Percentiles rank a stretch among this genome's conserved stretches.
Conservation (phyloP, 2,888 invertebrate species). For the Drosophila anomalipes region DNA sequence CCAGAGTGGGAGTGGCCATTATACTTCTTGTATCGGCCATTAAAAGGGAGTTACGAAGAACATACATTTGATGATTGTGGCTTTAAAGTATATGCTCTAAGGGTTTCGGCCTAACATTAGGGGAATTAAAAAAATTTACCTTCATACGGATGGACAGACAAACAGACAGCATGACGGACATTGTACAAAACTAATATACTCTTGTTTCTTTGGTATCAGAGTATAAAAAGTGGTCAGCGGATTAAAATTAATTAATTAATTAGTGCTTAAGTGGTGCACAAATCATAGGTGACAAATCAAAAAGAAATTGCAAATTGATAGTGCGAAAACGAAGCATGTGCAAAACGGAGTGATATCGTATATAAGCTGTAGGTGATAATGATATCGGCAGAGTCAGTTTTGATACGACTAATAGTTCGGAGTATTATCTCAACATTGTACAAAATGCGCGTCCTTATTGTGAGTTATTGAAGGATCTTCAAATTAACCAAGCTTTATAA, state of each 20-base stretch:
- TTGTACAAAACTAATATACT: not conserved
- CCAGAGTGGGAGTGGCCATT: not conserved
- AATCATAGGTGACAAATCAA: constrained; percentile 37
- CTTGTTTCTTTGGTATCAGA: not conserved
- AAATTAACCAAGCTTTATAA: not conserved
- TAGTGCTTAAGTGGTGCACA: constrained; percentile 52
- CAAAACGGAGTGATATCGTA: constrained; percentile 31
- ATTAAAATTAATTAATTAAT: constrained; percentile 32
- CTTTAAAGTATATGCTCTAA: not conserved
- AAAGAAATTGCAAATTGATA: constrained; percentile 43
- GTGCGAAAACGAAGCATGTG: constrained; percentile 29
- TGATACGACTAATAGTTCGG: constrained; percentile 45
- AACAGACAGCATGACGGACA: not conserved
- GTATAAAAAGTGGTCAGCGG: constrained; percentile 25
- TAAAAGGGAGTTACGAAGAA: not conserved
- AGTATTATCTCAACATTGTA: constrained; percentile 44
- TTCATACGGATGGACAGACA: not conserved
- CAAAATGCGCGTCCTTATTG: constrained; percentile 75
- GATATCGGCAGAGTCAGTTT: constrained; percentile 55
- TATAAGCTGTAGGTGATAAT: constrained; percentile 67
- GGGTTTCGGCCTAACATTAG: not conserved
- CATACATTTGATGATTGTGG: not conserved
- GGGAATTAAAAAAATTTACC: not conserved
- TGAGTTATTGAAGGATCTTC: constrained; percentile 45
- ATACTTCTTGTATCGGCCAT: not conserved